Conservation (phyloP, 1,140 invertebrate species). For the Panagrolaimus sp. region DNA sequence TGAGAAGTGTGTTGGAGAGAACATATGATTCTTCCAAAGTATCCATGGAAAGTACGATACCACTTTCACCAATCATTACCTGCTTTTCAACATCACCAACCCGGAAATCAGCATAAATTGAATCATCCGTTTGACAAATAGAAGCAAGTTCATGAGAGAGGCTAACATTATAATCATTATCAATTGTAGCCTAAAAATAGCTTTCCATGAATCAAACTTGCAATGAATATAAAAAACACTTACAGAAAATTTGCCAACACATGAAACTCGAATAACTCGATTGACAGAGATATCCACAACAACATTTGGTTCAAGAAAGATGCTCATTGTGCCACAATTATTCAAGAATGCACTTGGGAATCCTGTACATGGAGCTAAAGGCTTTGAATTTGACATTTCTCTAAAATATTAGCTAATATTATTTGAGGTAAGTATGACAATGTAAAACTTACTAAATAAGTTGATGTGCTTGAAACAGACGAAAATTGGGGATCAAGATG, state of each 20-base stretch:
- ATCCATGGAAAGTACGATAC: slow-evolving; percentile 5
- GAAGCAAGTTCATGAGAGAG: neutral
- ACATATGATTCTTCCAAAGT: neutral
- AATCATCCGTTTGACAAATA: neutral
- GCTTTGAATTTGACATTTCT: too few species aligned
- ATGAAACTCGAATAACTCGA: neutral
- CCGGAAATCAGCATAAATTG: neutral
- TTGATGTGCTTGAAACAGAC: too few species aligned
- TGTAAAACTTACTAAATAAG: too few species aligned
- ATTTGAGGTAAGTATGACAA: too few species aligned
- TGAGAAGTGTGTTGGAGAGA: neutral
- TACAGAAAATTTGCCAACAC: slow-evolving; percentile 5
- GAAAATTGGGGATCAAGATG: too few species aligned
- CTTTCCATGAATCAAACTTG: neutral
- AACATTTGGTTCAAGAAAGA: neutral
- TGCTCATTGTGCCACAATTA: slow-evolving; percentile 4
- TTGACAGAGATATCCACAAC: slow-evolving; percentile 2
- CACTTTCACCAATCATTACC: neutral
- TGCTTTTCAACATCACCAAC: slow-evolving; percentile 14
- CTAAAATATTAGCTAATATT: too few species aligned
- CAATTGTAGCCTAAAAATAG: neutral
- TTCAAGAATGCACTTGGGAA: neutral
- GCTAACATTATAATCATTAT: neutral
- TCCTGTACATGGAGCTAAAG: neutral
- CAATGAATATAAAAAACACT: neutral